Conservation (phyloP, 2,888 invertebrate genomes). For the Cetonia aurata region DNA sequence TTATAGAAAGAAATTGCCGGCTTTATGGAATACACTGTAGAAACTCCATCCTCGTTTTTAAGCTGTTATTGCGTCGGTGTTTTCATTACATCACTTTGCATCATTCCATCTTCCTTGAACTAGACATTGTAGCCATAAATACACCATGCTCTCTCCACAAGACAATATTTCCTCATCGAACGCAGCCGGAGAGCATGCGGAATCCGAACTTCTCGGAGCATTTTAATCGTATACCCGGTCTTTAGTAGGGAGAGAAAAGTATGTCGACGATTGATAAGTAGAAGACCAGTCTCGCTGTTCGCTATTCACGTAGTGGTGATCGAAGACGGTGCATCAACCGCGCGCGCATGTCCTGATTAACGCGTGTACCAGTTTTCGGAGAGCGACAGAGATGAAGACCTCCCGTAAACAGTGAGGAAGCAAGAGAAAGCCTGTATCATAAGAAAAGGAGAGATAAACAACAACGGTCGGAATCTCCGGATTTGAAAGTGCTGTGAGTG, state of each 20-base stretch:
- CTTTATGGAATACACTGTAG: too few relatives aligned
- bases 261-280: conserved; percentile 64
- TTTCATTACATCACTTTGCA: conserved; percentile 14
- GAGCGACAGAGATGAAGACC: conserved; percentile 25
- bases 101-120: conserved; percentile 37
- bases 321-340: conserved; percentile 58
- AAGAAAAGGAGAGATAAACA: conserved; percentile 27
- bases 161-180: not conserved
- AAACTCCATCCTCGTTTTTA: not conserved
- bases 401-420: conserved; percentile 29
- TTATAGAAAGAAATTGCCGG: too few relatives aligned
- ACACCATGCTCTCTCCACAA: conserved; percentile 12
- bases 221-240: conserved; percentile 9
- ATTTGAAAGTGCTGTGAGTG: conserved; percentile 53
- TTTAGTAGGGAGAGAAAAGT: conserved; percentile 55
- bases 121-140: conserved; percentile 34
- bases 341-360: conserved; percentile 60
- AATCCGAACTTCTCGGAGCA: conserved; percentile 26
- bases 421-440: not conserved
- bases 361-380: conserved; percentile 57
- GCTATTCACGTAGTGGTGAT: conserved; percentile 60
- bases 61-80: too few relatives aligned
- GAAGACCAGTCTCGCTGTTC: conserved; percentile 55
- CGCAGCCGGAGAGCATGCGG: not conserved
- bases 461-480: conserved; percentile 1